These are phyloP conservation scores for Mormyrus iriodes DNA, from an alignment of 2,113 vertebrate species.

Conservation along the genomic window DNA sequence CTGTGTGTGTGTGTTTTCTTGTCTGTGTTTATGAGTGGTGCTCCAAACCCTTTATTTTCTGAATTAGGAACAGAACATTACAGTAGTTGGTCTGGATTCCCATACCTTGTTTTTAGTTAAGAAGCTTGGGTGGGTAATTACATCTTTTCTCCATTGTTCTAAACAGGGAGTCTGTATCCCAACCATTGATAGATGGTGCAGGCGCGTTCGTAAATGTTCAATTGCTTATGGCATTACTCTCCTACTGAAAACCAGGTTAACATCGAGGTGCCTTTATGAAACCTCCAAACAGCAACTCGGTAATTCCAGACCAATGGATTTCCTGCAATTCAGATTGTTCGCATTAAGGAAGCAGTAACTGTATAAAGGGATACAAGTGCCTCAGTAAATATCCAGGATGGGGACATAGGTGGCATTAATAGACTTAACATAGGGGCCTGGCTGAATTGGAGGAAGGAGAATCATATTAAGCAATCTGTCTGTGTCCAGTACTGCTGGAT, in stretches of 20 bases:
- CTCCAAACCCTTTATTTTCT: not conserved
- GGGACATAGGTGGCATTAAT: constrained; percentile 58
- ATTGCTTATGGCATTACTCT: constrained; percentile 59
- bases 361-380: constrained; percentile 49
- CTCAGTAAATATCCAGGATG: constrained; percentile 62
- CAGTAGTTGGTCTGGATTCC: not conserved
- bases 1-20: not conserved
- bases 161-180: not conserved
- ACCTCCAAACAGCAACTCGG: constrained; percentile 35
- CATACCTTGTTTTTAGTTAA: not conserved
- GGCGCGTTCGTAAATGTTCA: constrained; percentile 43
- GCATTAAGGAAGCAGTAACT: constrained; percentile 60
- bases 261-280: constrained; percentile 71
- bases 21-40: not conserved
- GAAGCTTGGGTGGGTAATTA: not conserved
- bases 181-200: constrained; percentile 42
- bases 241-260: constrained; percentile 58
- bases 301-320: constrained; percentile 59
- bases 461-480: constrained; percentile 65
- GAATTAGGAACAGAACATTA: not conserved
- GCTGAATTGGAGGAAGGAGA: constrained; percentile 44
- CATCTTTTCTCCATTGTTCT: constrained; percentile 2
- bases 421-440: constrained; percentile 59
- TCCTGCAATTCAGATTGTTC: constrained; percentile 49
- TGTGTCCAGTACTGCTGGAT: constrained; percentile 50